These are phyloP conservation scores for Protosalanx chinensis DNA, from an alignment of 2,797 vertebrate species.

Conservation along the genomic window DNA sequence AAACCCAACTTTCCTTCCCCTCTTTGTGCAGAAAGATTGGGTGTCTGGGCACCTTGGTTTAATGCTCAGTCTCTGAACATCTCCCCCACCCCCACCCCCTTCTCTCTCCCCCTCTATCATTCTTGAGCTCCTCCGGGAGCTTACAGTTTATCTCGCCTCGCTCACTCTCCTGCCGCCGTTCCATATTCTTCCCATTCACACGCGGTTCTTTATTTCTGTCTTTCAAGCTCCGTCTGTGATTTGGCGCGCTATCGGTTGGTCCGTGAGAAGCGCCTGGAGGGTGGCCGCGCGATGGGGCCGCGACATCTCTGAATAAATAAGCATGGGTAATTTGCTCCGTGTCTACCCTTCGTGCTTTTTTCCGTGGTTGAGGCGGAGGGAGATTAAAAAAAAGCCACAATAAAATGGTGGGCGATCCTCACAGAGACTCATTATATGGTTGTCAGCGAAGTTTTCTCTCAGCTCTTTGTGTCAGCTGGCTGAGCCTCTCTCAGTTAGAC, in stretches of 20 bases:
- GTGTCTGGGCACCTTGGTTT: not conserved
- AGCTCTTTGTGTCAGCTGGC: slow-evolving; percentile 50
- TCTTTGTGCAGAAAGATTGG: not conserved
- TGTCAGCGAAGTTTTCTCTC: slow-evolving; percentile 64
- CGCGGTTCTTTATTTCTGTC: slow-evolving; percentile 8
- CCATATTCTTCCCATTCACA: not conserved
- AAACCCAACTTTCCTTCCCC: not conserved
- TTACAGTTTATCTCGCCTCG: not conserved
- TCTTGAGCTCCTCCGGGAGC: slow-evolving; percentile 17
- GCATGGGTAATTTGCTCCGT: slow-evolving; percentile 64
- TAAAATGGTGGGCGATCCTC: slow-evolving; percentile 57
- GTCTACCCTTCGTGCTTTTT: slow-evolving; percentile 41
- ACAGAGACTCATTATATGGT: slow-evolving; percentile 62
- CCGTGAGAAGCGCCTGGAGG: slow-evolving; percentile 47
- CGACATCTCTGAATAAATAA: slow-evolving; percentile 66
- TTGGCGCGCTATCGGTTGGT: slow-evolving; percentile 35
- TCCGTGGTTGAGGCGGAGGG: not conserved
- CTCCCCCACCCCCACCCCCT: slow-evolving; percentile 9
- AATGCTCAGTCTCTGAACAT: not conserved
- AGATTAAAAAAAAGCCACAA: slow-evolving; percentile 59
- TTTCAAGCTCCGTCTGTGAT: slow-evolving; percentile 36
- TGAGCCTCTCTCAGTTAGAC: slow-evolving; percentile 27
- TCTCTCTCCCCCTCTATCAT: slow-evolving; percentile 10
- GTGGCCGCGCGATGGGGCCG: slow-evolving; percentile 37
- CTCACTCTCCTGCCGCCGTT: slow-evolving; percentile 2